Base-by-base conservation (phyloP, 30 jellyfish, hydroid and myxozoan species). In the Hydractinia echinata region DNA sequence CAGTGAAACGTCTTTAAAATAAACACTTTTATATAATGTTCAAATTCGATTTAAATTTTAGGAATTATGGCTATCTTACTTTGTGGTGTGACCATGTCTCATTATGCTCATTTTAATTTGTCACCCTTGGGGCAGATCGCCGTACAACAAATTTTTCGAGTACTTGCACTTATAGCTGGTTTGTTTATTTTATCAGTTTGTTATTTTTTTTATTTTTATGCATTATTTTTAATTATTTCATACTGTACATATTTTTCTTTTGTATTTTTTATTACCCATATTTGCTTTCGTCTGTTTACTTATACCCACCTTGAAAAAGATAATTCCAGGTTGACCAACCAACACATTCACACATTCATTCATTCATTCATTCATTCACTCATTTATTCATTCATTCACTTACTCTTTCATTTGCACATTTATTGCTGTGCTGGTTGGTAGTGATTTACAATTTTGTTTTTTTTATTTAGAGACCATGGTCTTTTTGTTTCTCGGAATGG, bases 51-150 rank as follows among this genome's bases (percentile, higher is more conserved):
- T 16, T 58, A 58, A 16, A 58, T 20, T 5, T 54, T 53, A 90
- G 97, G 97, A 5, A 90, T 90, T 66, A 90, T 90, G 97, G 97
- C 95, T 6, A 90, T 90, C 39, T 86, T 90, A 67, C 76, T 90
- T 9, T 90, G 97, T 72, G 97, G 97, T 66, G 83, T 90, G 73
- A 90, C 97, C 51, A 90, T 90, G 97, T 90, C 97, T 2, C 97
- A 90, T 82, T 90, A 90, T 72, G 81, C 97, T 16, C 97, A 90
- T 82, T 90, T 90, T 82, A 90, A 85, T 79, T 67, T 90, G 68
- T 85, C 97, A 20, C 97, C 97, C 21, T 62, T 90, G 7, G 84
- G 90, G 67, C 97, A 90, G 89, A 85, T 90, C 1, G 90, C 97
- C 4, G 94, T 90, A 54, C 97, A 90, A 76, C 97, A 90, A 19